Evolutionary conservation across 2,888 invertebrate species (phyloP).

Genomic region (Nemoura dubitans): DNA sequence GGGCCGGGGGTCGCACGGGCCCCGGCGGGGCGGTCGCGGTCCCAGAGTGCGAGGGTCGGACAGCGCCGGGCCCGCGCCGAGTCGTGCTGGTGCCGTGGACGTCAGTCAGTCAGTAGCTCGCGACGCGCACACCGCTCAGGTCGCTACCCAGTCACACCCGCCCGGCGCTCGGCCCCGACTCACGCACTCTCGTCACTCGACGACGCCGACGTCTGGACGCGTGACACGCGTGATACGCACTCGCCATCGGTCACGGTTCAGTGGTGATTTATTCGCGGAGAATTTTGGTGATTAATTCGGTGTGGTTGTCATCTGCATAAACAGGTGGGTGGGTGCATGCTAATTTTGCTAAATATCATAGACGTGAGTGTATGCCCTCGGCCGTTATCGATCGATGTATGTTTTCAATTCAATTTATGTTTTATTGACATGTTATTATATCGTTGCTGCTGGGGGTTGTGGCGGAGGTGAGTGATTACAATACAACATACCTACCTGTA

Average conservation of each 20-base stretch:
- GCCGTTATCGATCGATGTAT: neutral
- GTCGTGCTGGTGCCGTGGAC: neutral
- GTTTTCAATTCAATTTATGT: neutral
- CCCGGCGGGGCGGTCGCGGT: neutral
- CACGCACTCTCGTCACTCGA: neutral
- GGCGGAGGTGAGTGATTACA: neutral
- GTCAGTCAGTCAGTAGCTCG: conserved; percentile 21
- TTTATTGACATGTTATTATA: neutral
- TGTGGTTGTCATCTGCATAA: conserved; percentile 7
- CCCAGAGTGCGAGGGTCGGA: too few relatives aligned
- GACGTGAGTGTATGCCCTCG: neutral
- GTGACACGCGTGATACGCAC: neutral
- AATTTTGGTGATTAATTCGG: neutral
- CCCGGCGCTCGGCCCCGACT: too few relatives aligned
- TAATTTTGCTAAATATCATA: neutral
- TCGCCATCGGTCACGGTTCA: neutral
- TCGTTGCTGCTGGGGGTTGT: neutral
- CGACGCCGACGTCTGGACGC: neutral
- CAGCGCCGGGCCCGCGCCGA: too few relatives aligned
- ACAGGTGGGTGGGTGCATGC: conserved; percentile 7
- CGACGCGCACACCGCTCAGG: neutral
- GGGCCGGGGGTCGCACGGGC: neutral
- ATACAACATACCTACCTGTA: neutral
- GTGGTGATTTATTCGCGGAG: neutral
- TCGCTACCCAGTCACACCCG: neutral